Percentiles rank a stretch among this genome's conserved stretches.
These are phyloP conservation scores for Pachyseris speciosa DNA, from an alignment of 64 coral and sea anemone genomes.

Conservation along the genomic window DNA sequence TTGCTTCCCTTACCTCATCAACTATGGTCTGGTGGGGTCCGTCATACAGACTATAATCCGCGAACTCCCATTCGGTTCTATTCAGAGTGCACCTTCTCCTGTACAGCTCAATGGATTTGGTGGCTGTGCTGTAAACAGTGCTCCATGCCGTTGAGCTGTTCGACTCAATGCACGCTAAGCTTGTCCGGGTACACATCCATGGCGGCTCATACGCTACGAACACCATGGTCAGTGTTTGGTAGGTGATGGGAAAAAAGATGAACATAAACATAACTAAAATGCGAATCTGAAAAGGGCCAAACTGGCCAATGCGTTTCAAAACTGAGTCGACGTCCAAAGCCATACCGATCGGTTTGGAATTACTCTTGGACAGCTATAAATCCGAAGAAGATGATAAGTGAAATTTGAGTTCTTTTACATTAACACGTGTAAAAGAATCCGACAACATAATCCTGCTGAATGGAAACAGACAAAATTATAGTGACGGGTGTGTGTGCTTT, in stretches of 20 bases:
- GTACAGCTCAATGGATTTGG: constrained; percentile 55
- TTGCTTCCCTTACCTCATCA: constrained; percentile 48
- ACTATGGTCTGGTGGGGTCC: constrained; percentile 86
- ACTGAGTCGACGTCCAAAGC: too few species aligned
- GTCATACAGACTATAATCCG: constrained; percentile 69
- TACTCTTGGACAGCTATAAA: too few species aligned
- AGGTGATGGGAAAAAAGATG: constrained; percentile 84
- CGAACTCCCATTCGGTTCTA: constrained; percentile 88
- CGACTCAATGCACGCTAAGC: constrained; percentile 38
- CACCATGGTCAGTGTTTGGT: constrained; percentile 90
- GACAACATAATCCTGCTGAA: too few species aligned
- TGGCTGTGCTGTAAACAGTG: constrained; percentile 73
- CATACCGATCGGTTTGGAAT: too few species aligned
- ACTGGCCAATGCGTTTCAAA: too few species aligned
- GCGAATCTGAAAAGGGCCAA: too few species aligned
- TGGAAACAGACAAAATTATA: too few species aligned
- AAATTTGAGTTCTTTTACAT: too few species aligned
- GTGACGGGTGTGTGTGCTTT: too few species aligned
- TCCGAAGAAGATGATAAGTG: too few species aligned
- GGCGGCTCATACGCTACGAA: constrained; percentile 91
- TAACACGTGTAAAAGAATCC: too few species aligned
- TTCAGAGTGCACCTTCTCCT: constrained; percentile 77
- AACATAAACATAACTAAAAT: constrained; percentile 69
- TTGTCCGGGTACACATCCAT: constrained; percentile 80
- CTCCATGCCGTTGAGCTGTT: constrained; percentile 34